Conservation (phyloP, 2,797 vertebrate species). For the Pseudocheirus occidentalis region DNA sequence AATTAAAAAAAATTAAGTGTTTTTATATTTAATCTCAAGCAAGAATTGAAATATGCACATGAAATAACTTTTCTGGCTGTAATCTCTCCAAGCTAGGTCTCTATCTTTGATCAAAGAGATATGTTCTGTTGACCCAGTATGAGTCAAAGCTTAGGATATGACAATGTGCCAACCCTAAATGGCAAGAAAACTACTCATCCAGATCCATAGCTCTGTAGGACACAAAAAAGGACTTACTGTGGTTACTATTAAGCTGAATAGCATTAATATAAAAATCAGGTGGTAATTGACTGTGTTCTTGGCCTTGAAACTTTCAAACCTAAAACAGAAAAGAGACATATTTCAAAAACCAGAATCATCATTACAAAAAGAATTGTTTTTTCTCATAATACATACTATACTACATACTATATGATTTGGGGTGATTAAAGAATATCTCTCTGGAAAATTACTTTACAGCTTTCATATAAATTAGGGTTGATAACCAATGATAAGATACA, state of each 20-base stretch:
- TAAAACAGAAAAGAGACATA: slow-evolving; percentile 82
- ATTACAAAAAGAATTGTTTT: slow-evolving; percentile 48
- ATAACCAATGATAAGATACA: not conserved
- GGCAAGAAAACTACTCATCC: slow-evolving; percentile 35
- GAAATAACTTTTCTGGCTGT: slow-evolving; percentile 28
- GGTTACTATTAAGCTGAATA: slow-evolving; percentile 94
- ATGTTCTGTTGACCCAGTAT: slow-evolving; percentile 45
- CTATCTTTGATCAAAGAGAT: slow-evolving; percentile 53
- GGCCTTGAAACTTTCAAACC: slow-evolving; percentile 97
- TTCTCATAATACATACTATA: not conserved
- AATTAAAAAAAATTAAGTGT: not conserved
- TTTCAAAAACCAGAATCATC: slow-evolving; percentile 54
- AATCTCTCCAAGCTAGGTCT: slow-evolving; percentile 43
- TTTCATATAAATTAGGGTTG: not conserved
- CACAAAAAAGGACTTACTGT: slow-evolving; percentile 89
- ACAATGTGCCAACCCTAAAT: slow-evolving; percentile 36
- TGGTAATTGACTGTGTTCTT: slow-evolving; percentile 91
- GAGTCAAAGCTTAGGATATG: slow-evolving; percentile 31
- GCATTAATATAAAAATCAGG: slow-evolving; percentile 88
- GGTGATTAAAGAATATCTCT: not conserved
- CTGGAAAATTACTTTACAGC: not conserved
- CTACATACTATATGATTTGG: not conserved
- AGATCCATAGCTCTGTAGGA: slow-evolving; percentile 50
- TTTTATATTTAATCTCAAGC: slow-evolving; percentile 48
- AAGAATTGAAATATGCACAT: slow-evolving; percentile 52